phyloP scores from a whole-genome alignment of 2,888 invertebrate species.

The Trypoxylon attenuatum region DNA sequence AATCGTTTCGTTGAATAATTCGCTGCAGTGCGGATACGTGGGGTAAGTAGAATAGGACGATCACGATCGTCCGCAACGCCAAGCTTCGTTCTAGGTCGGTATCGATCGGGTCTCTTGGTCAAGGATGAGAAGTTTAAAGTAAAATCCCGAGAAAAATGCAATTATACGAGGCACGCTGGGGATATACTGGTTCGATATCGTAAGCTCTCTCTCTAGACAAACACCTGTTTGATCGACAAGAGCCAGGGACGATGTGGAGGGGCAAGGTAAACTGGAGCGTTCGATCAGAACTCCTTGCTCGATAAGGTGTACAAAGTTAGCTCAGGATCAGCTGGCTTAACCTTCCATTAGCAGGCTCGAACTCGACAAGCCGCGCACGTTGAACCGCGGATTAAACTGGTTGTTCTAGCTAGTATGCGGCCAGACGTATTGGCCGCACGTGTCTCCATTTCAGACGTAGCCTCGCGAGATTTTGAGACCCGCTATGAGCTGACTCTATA shows the following conservation, averaged over 20 bases:
- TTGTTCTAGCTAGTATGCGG: not conserved
- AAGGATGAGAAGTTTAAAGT: not conserved
- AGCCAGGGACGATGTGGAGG: conserved; percentile 1
- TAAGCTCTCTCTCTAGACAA: conserved; percentile 45
- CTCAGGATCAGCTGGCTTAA: conserved; percentile 62
- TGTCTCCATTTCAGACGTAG: conserved; percentile 30
- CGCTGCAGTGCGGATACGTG: too few relatives aligned
- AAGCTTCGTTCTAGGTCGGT: not conserved
- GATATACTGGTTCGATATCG: conserved; percentile 28
- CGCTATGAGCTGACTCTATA: not conserved
- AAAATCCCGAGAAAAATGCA: conserved; percentile 4
- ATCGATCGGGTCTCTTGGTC: not conserved
- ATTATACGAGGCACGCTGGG: conserved; percentile 9
- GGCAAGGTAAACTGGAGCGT: conserved; percentile 44
- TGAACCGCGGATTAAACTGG: conserved; percentile 53
- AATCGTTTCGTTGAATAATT: not conserved
- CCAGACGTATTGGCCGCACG: conserved; percentile 20
- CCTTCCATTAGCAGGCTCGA: conserved; percentile 61
- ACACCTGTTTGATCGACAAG: conserved; percentile 56
- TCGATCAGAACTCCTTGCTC: conserved; percentile 51
- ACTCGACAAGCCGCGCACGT: conserved; percentile 48
- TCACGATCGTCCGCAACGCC: not conserved
- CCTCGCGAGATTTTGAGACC: conserved; percentile 13
- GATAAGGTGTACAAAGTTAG: conserved; percentile 59
- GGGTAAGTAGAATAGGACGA: not conserved